phyloP scores from a whole-genome alignment of 1,140 invertebrate genomes.

The Bombus vancouverensis region DNA sequence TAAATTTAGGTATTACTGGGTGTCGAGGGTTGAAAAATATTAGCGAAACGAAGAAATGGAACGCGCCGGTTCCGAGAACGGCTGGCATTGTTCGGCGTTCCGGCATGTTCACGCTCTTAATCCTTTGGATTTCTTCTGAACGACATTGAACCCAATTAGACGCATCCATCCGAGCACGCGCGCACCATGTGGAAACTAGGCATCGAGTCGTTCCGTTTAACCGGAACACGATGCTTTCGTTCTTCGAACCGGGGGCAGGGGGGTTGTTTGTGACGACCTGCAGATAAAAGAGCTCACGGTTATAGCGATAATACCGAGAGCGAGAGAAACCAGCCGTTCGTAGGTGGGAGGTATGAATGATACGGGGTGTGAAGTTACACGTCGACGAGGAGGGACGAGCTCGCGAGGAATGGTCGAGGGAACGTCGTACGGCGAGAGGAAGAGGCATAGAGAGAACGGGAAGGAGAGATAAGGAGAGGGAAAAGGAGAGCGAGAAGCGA shows the following conservation, averaged over 20 bases:
- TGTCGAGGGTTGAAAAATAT: background rate
- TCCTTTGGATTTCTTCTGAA: constrained; percentile 30
- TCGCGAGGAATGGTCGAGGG: background rate
- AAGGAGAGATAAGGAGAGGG: no score
- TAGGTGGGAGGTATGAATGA: constrained; percentile 46
- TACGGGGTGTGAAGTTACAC: constrained; percentile 65
- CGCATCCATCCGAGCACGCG: constrained; percentile 12
- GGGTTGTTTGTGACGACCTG: constrained; percentile 11
- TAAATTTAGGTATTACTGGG: background rate
- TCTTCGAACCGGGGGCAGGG: background rate
- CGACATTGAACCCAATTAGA: constrained; percentile 49
- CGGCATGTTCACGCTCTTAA: background rate
- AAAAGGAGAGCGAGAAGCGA: background rate
- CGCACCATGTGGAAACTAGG: constrained; percentile 3
- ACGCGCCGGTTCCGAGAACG: background rate
- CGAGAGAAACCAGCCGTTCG: constrained; percentile 36
- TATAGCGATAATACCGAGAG: constrained; percentile 53
- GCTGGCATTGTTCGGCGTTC: background rate
- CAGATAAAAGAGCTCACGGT: constrained; percentile 38
- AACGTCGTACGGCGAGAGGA: no score
- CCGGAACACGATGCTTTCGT: constrained; percentile 11
- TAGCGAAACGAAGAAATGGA: background rate
- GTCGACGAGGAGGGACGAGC: constrained; percentile 41
- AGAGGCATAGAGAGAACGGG: background rate
- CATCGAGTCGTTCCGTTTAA: background rate